phyloP scores from a whole-genome alignment of 2,888 invertebrate genomes.

The Scaptomyza caliginosa region DNA sequence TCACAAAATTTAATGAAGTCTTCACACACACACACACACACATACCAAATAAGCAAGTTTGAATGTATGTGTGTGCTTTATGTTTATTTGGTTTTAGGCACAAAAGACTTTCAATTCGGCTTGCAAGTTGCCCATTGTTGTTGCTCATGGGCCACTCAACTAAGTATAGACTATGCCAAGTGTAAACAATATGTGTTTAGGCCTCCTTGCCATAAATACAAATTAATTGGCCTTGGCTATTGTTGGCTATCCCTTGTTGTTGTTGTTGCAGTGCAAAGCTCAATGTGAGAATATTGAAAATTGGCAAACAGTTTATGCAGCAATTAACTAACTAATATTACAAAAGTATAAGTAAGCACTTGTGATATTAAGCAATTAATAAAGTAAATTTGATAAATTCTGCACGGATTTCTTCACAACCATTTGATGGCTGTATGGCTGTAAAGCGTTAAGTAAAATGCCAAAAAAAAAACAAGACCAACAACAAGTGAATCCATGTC shows the following conservation, averaged over 20 bases:
- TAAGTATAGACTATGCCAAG: slow-evolving; percentile 3
- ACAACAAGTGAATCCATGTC: slow-evolving; percentile 45
- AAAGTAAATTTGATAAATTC: slow-evolving; percentile 3
- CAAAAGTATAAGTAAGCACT: not conserved
- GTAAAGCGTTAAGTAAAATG: slow-evolving; percentile 27
- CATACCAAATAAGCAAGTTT: slow-evolving; percentile 3
- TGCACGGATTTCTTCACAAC: slow-evolving; percentile 40
- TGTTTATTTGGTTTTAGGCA: slow-evolving; percentile 44
- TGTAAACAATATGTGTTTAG: slow-evolving; percentile 35
- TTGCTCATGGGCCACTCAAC: slow-evolving; percentile 5
- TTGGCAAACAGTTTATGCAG: not conserved
- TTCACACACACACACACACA: slow-evolving; percentile 14
- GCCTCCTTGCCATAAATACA: slow-evolving; percentile 45
- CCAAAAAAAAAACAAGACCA: slow-evolving; percentile 8
- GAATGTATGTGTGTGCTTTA: slow-evolving; percentile 26
- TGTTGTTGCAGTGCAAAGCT: slow-evolving; percentile 1
- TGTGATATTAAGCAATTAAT: not conserved
- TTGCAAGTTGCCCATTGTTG: slow-evolving; percentile 21
- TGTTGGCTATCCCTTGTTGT: slow-evolving; percentile 37
- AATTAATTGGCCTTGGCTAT: slow-evolving; percentile 56
- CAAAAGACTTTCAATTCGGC: slow-evolving; percentile 49
- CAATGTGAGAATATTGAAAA: slow-evolving; percentile 1
- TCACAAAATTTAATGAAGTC: slow-evolving; percentile 65
- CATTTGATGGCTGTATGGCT: slow-evolving; percentile 42
- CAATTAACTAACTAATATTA: not conserved